These are phyloP conservation scores for Lophochroa leadbeateri DNA, from an alignment of 2,113 vertebrate genomes.

Conservation along the genomic window DNA sequence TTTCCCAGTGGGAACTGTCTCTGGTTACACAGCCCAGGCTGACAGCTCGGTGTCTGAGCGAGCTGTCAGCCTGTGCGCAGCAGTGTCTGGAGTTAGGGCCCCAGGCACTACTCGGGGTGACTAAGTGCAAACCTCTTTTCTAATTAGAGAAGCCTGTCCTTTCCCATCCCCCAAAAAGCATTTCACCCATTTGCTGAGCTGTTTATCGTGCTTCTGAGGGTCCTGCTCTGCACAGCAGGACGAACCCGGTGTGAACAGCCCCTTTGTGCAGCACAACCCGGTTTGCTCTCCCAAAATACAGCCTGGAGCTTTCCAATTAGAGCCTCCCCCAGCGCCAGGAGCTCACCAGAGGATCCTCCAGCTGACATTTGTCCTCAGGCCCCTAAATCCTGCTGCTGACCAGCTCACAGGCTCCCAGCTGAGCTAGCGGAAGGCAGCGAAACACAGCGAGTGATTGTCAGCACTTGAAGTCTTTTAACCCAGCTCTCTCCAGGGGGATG, in stretches of 20 bases:
- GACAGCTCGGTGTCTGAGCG: slow-evolving; percentile 49
- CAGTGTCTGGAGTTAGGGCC: slow-evolving; percentile 54
- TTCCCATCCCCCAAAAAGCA: background rate
- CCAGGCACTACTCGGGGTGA: slow-evolving; percentile 38
- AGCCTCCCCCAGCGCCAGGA: background rate
- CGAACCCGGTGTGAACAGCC: background rate
- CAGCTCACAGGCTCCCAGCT: background rate
- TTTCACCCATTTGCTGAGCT: background rate
- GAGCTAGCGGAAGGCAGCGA: background rate
- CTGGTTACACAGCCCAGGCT: slow-evolving; percentile 50
- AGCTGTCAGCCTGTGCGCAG: slow-evolving; percentile 53
- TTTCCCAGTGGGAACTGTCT: slow-evolving; percentile 39
- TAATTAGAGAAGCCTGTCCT: slow-evolving; percentile 47
- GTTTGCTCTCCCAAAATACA: background rate
- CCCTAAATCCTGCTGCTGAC: slow-evolving; percentile 29
- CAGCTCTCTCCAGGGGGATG: background rate
- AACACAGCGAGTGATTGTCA: background rate
- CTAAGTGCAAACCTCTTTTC: slow-evolving; percentile 55
- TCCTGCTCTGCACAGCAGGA: background rate
- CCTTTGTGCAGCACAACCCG: background rate
- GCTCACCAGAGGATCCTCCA: background rate
- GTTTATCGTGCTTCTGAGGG: background rate
- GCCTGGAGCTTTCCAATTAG: slow-evolving; percentile 24
- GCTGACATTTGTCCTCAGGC: slow-evolving; percentile 48
- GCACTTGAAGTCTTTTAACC: slow-evolving; percentile 8